Base-by-base conservation (phyloP, 1,140 invertebrate genomes). In the Drosophila micromelanica region DNA sequence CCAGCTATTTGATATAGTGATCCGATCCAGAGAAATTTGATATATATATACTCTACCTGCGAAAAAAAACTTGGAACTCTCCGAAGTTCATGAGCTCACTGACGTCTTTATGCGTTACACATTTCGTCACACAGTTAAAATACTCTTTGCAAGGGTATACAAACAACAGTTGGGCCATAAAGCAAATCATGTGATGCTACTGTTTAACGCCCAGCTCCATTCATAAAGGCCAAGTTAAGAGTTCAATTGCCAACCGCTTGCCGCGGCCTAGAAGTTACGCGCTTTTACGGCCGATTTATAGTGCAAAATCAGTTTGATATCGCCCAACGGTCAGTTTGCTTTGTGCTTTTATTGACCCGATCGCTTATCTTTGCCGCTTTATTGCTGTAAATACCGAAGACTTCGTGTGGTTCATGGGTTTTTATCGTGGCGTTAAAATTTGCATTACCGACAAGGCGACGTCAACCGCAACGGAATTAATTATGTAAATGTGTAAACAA, bases 161-260 rank as follows among this genome's bases (percentile, higher is more conserved):
- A 3, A 35, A 15, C 13, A 45, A 17, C n/a, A 12, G 30, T 35
- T 52, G 40, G 12, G 4, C 6, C 23, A 57, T 42, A 60, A 68
- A 55, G 3, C 32, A 32, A 43, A 55, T 73, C 70, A 73, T 68
- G 70, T 68, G 70, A 73, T 55, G 12, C 23, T 40, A 48, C 17
- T 38, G 23, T 35, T 48, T 40, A 49, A 61, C 55, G 49, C 37
- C 49, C 4, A 13, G 11, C 35, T 35, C 40, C 63, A 73, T 73
- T 68, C 70, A 73, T 68, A 54, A 67, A 73, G 42, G 48, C 32
- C 13, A 32, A 43, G 52, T 54, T 40, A 27, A 38, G 57, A 30
- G 48, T 68, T 60, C 42, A 60, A 72, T 61, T 49, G 13, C 13
- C 13, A 20, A 11, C 32, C 8, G 42, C 7, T 49, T 38, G 45